Evolutionary conservation across 2,888 invertebrate genomes (phyloP), one percentile per base, ranked within the genome.

Genomic region (Galerucella nymphaeae): DNA sequence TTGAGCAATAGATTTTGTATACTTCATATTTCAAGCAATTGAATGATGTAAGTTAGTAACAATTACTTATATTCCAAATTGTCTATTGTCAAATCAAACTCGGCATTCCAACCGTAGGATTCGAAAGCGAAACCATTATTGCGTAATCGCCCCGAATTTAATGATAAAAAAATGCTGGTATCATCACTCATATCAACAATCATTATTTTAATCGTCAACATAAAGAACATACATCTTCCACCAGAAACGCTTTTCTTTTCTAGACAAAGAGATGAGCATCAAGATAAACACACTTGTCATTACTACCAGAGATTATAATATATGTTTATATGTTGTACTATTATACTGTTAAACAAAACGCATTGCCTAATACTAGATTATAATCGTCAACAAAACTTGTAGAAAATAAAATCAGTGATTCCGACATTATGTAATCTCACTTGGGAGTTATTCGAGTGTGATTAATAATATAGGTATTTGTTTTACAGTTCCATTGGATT

Each of bases 121-220:
- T 23, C 57, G 20, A 57, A 57, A 18, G 57, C 23, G n/a, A 57
- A 18, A 13, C 14, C 18, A 5, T 23, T 11, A 20, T 11, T 57
- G 2, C 20, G 57, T 3, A 20, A 57, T 13, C 13, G 18, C 10
- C 10, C 18, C 20, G 23, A 57, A 57, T 57, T 57, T 20, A 23
- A 23, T 11, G n/a, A 20, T 57, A 57, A 23, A 23, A 53, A 57
- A 57, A 23, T 57, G 14, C 57, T 18, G 20, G 57, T 57, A 57
- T 57, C 57, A 57, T 57, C 23, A 57, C 13, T 57, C 57, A 57
- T 23, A 57, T 57, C 57, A 20, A 57, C 57, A 23, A 57, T 57
- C 57, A 23, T 57, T 13, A 57, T 20, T 20, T n/a, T 57, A 57
- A 57, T 57, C 57, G 11, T 20, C 18, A 14, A 53, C n/a, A 53